Evolutionary conservation across 2,888 invertebrate species (phyloP), one percentile per base, ranked within the genome.

Genomic region (Nephrotoma guestfalica): DNA sequence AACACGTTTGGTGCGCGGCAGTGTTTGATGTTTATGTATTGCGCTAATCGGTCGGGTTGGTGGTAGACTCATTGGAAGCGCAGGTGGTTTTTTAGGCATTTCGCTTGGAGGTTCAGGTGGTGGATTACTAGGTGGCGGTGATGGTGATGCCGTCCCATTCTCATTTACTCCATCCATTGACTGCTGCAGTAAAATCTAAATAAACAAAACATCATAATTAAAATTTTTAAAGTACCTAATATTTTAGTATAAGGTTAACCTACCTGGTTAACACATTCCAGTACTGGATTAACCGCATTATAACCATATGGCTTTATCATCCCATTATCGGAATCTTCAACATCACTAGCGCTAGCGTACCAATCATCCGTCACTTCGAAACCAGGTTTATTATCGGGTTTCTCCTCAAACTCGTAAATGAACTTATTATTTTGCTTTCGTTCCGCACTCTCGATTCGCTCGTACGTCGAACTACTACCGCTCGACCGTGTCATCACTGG

Each of bases 291-390:
- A 88, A 96, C 96, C 40, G 94, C 93, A 87, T 94, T 94, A 88
- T 94, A 90, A 0, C 90, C 90, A 87, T 91, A 91, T 0, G 90
- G 88, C 85, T 91, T 91, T 4, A 89, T 88, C 6, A 88, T 71
- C 0, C 89, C 87, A 71, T 88, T 89, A 87, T 88, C 89, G 71
- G 88, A 89, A 88, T 95, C 95, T 89, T 96, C 96, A 84, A 94
- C 95, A 89, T 96, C 96, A 89, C 96, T 96, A 18, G 94, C 94
- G 89, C 95, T 95, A 13, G 95, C 95, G 90, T 96, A 96, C 96
- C 96, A 96, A 90, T 95, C 96, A 89, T 96, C 95, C 2, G 90
- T 90, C 6, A 90, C 90, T 87, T 91, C 91, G 87, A 91, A 91
- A 15, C 15, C 85, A 43, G 6, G 9, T 85, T 42, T 87, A 85